Evolutionary conservation across 2,113 vertebrate genomes (phyloP).

Genomic region (Uria lomvia): DNA sequence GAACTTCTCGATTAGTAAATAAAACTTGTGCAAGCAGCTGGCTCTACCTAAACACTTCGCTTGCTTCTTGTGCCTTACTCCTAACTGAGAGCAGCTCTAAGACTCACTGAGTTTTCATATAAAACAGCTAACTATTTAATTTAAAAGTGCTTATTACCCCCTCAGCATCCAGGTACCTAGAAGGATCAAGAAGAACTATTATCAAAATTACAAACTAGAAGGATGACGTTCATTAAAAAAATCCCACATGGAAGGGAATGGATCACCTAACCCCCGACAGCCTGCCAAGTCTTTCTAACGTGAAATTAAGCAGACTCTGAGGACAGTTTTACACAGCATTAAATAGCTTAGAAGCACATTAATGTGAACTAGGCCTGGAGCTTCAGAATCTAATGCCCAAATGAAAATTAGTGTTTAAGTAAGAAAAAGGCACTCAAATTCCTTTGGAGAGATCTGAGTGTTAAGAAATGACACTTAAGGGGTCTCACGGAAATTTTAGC

Average conservation of each 20-base stretch:
- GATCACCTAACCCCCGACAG: not conserved
- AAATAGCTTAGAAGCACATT: not conserved
- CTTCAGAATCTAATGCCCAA: not conserved
- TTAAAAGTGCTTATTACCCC: not conserved
- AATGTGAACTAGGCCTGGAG: not conserved
- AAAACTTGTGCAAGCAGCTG: not conserved
- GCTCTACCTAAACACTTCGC: not conserved
- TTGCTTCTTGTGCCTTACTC: not conserved
- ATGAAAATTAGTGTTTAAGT: not conserved
- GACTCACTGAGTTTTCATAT: not conserved
- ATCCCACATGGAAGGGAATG: not conserved
- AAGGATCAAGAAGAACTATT: not conserved
- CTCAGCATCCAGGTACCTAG: not conserved
- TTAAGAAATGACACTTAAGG: not conserved
- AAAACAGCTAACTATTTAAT: not conserved
- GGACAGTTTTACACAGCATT: not conserved
- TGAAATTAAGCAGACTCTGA: not conserved
- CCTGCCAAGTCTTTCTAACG: not conserved
- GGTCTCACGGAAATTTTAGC: not conserved
- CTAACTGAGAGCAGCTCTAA: not conserved
- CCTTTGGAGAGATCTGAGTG: not conserved
- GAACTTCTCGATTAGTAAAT: not conserved
- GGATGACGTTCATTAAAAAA: not conserved
- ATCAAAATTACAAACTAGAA: not conserved
- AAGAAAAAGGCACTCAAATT: not conserved